Evolutionary conservation across 2,888 invertebrate species (phyloP), one percentile per base, ranked within the genome.

Genomic region (Epsilonema sp.): DNA sequence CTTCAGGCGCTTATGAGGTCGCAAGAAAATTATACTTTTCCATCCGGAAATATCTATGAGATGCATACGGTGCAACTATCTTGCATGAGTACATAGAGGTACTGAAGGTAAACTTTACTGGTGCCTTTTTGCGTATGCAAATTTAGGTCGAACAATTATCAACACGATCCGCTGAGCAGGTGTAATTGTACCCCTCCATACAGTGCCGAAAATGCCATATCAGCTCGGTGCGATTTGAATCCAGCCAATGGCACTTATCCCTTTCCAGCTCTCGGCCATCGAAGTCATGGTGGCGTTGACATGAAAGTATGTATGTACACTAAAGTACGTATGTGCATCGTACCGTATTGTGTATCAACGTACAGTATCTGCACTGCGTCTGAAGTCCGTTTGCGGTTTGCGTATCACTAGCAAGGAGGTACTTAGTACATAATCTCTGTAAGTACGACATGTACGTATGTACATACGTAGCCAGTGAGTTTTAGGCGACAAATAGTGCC

Each of bases 171-270:
- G 5, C 67, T 76, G 48, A 68, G 78, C 26, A 68, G 69, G 53
- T 80, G 80, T 68, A 71, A 72, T 48, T 80, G 80, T 65, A 60
- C 58, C 3, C 80, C 80, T 3, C 78, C 78, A 1, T 78, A 77
- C 70, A 76, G 75, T 62, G 79, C 74, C 16, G 77, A 77, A 68
- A 78, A 78, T 66, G 78, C 77, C 39, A 74, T 80, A 55, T 73
- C 80, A 3, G 76, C 79, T 2, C 63, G 80, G 42, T 74, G 74
- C 63, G 80, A 80, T 65, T 71, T 80, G 53, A 80, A 80, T 66
- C 76, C 76, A 0, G 68, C 70, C 3, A 75, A 76, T 55, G 80
- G 80, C n/a, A 73, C 73, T 21, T 80, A 76, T 63, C 78, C 79
- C 19, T 76, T 79, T 64, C 69, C 70, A 24, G 75, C 76, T 39